A percentile compares a stretch with the other conserved stretches of the same genome.
Conservation (phyloP, 2,797 vertebrate genomes). For the Tolypeutes matacus region DNA sequence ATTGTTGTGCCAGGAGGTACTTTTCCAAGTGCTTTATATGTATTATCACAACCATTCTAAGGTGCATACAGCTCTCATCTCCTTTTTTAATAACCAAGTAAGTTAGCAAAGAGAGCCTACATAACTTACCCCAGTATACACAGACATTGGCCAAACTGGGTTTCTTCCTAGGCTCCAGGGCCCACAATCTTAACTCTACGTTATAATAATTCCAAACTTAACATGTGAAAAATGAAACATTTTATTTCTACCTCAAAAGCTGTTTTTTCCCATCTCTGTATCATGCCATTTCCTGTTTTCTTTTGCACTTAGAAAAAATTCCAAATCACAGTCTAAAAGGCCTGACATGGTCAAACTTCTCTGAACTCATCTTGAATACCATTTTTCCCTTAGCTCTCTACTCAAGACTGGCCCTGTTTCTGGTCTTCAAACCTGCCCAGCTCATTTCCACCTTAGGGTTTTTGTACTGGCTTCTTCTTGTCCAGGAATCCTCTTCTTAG, state of each 20-base stretch:
- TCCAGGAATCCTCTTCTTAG: neutral
- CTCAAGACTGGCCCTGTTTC: neutral
- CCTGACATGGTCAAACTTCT: neutral
- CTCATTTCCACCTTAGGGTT: neutral
- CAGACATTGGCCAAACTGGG: neutral
- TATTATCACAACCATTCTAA: neutral
- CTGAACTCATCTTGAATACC: neutral
- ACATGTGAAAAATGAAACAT: neutral
- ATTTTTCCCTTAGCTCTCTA: neutral
- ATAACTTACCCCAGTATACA: neutral
- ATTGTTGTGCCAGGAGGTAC: neutral
- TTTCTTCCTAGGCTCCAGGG: neutral
- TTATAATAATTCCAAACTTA: neutral
- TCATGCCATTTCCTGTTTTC: neutral
- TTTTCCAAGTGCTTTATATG: neutral
- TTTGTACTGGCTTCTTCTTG: neutral
- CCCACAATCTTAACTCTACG: neutral
- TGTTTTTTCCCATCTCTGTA: neutral
- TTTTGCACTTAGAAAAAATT: neutral
- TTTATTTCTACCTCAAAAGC: neutral
- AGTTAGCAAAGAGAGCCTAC: neutral
- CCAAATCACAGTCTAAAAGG: neutral
- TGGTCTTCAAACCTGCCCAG: neutral
- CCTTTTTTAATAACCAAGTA: neutral
- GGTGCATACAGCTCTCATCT: neutral